phyloP scores from a whole-genome alignment of 2,797 vertebrate species.

The Falco cherrug region DNA sequence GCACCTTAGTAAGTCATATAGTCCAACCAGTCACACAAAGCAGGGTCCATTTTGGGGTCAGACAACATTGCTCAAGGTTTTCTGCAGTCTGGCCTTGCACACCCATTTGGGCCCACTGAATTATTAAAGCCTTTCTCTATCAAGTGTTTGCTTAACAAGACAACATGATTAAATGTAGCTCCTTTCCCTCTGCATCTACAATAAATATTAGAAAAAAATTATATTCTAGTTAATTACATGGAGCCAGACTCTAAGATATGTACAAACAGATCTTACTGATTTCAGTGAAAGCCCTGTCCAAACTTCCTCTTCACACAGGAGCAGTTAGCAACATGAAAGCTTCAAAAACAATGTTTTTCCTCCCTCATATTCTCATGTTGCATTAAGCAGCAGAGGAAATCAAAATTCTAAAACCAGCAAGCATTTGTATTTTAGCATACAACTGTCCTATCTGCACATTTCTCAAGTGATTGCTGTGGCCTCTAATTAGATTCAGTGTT shows the following conservation, averaged over 20 bases:
- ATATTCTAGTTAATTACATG: background rate
- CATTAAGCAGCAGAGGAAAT: background rate
- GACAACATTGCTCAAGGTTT: background rate
- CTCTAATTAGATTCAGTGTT: background rate
- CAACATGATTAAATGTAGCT: background rate
- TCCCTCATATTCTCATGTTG: background rate
- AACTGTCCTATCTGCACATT: background rate
- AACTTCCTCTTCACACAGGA: background rate
- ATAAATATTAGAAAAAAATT: background rate
- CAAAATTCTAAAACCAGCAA: background rate
- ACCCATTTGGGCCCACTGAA: background rate
- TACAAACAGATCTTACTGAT: background rate
- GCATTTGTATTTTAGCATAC: background rate
- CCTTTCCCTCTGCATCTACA: background rate
- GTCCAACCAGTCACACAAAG: background rate
- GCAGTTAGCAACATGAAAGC: background rate
- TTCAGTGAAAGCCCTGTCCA: background rate
- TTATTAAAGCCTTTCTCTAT: background rate
- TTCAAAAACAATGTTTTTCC: background rate
- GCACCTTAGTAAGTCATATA: background rate
- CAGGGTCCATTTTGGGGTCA: background rate
- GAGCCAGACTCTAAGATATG: background rate
- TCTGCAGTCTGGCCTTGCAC: background rate
- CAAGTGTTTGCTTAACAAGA: background rate
- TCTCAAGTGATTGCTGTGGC: background rate